Conservation (phyloP, 2,888 invertebrate species). For the Iphiclides podalirius region DNA sequence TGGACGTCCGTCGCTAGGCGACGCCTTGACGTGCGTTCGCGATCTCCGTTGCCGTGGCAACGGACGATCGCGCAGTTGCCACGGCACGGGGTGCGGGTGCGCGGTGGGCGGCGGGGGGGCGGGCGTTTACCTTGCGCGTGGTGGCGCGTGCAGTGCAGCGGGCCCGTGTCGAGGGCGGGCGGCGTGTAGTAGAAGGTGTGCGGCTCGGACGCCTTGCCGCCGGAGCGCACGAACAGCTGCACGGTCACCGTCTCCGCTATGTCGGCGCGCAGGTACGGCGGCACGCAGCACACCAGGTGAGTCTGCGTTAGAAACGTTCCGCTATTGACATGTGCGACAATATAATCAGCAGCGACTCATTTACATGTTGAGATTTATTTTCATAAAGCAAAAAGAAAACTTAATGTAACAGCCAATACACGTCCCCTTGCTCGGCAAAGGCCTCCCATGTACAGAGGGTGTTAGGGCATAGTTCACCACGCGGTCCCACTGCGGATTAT, state of each 20-base stretch:
- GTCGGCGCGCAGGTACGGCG: constrained; percentile 85
- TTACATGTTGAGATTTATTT: no score
- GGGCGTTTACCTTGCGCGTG: constrained; percentile 45
- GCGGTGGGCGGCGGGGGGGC: constrained; percentile 72
- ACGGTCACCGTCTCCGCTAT: constrained; percentile 86
- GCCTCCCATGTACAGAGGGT: no score
- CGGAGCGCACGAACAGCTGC: constrained; percentile 89
- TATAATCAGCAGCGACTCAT: no score
- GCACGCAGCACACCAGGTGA: constrained; percentile 92
- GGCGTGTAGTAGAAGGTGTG: constrained; percentile 92
- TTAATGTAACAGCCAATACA: no score
- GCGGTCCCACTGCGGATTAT: no score
- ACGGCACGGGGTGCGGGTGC: neutral
- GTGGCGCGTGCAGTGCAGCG: constrained; percentile 52
- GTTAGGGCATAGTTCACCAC: no score
- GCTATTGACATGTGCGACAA: no score
- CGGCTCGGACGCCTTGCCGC: constrained; percentile 92
- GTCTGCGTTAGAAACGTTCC: no score
- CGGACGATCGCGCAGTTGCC: neutral
- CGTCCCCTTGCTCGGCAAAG: no score
- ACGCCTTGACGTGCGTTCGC: no score
- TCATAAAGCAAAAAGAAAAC: no score
- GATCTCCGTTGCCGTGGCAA: neutral
- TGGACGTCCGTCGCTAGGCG: no score
- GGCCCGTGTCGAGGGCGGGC: constrained; percentile 41